Base-by-base conservation (phyloP, 1,140 invertebrate species). In the Drosophila ercepeae region DNA sequence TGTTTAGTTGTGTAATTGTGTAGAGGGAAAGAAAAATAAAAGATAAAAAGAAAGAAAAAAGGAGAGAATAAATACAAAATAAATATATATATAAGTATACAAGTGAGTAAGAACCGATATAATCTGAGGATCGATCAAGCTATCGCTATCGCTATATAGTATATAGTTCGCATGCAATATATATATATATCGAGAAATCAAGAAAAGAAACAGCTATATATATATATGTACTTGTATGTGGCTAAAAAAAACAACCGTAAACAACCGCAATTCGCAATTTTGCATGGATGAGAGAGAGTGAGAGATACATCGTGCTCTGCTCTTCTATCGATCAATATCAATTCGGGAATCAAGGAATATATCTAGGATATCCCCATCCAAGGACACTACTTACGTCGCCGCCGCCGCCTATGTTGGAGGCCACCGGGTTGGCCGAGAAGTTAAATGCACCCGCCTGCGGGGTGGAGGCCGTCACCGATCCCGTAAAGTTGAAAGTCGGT, bases 401-500 rank as follows among this genome's bases (percentile, higher is more conserved):
- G 25, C 23, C 18, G n/a, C 45, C 21, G n/a, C 44, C 16, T 0
- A 25, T 34, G 5, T 13, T 49, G 19, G 61, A 14, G 9, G 36
- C 19, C 21, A 45, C 11, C 8, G 68, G n/a, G 48, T 49, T 68
- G 18, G 57, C 70, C 6, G 78, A 55, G 34, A 88, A 88, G 23
- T 71, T 88, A 27, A 82, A 88, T 4, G 78, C 42, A 1, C 60
- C 23, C 18, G 69, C 18, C 36, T 76, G 82, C 5, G 68, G 52
- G 3, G 76, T 32, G 0, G 55, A 27, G 11, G 29, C 49, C 23
- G 61, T 46, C 21, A 34, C 44, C 3, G 71, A 53, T 3, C 61
- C 74, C 9, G 77, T 75, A 42, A 88, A 88, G 23, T 88, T 88
- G 39, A 88, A 88, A 11, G 69, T 52, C 1, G 82, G 82, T 53